Evolutionary conservation across 2,888 invertebrate species (phyloP).

Genomic region (Napeogenes sylphis): DNA sequence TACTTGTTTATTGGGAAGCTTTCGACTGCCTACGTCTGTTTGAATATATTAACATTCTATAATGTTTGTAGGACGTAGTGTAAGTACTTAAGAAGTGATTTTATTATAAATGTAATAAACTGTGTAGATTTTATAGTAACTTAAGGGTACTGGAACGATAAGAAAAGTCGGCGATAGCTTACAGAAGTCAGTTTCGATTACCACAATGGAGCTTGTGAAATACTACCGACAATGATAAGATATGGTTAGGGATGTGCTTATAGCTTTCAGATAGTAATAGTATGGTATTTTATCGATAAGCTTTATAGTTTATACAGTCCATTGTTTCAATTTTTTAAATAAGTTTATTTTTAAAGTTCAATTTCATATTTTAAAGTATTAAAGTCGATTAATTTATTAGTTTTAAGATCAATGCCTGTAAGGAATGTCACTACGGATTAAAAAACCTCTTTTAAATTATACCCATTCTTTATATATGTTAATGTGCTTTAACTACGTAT

Average conservation of each 20-base stretch:
- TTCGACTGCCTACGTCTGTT: neutral
- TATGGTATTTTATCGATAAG: too few relatives aligned
- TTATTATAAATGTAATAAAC: conserved; percentile 15
- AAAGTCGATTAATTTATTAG: too few relatives aligned
- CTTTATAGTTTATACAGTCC: too few relatives aligned
- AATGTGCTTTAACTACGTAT: neutral
- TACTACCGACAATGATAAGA: conserved; percentile 36
- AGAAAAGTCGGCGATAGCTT: conserved; percentile 35
- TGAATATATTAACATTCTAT: neutral
- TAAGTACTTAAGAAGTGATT: conserved; percentile 15
- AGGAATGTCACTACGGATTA: too few relatives aligned
- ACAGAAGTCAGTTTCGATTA: conserved; percentile 41
- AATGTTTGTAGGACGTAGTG: conserved; percentile 2
- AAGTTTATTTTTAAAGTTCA: too few relatives aligned
- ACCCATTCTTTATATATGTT: neutral
- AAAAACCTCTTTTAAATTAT: neutral
- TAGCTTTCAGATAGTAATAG: neutral
- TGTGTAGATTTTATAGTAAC: conserved; percentile 11
- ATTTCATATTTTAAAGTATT: too few relatives aligned
- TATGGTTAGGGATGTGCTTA: conserved; percentile 28
- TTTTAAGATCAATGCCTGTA: too few relatives aligned
- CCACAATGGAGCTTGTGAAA: conserved; percentile 43
- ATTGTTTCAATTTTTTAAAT: too few relatives aligned
- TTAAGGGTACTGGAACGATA: conserved; percentile 20
- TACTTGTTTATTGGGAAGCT: conserved; percentile 5